phyloP scores from a whole-genome alignment of 2,888 invertebrate species.

The Drosophila nr. perissopoda region DNA sequence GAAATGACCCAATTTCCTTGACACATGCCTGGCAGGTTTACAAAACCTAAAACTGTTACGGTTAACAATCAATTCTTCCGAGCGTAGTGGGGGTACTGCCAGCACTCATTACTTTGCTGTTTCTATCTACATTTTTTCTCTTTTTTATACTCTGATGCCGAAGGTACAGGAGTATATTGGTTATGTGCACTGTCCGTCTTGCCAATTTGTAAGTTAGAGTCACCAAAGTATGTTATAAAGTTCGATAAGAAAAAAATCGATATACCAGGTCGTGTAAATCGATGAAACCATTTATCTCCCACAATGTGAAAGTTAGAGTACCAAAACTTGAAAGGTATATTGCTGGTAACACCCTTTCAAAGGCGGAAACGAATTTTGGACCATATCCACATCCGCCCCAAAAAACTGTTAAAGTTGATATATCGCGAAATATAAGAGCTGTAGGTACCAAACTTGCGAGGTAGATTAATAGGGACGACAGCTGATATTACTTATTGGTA shows the following conservation, averaged over 20 bases:
- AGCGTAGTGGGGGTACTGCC: constrained; percentile 38
- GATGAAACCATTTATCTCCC: background rate
- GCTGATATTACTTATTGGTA: background rate
- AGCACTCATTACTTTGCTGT: constrained; percentile 60
- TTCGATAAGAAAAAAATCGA: no score
- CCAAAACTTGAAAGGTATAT: background rate
- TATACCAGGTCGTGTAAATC: background rate
- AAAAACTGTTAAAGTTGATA: background rate
- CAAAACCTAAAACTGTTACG: constrained; percentile 76
- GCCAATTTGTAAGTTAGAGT: no score
- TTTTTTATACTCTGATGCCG: background rate
- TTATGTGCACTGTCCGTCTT: background rate
- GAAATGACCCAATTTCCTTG: constrained; percentile 79
- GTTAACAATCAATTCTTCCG: constrained; percentile 73
- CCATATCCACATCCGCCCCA: background rate
- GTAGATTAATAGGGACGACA: background rate
- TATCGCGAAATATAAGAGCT: background rate
- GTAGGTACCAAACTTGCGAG: background rate
- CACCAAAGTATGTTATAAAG: no score
- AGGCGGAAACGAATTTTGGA: background rate
- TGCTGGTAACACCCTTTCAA: background rate
- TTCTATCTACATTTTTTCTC: constrained; percentile 19
- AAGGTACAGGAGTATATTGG: background rate
- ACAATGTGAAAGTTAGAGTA: background rate
- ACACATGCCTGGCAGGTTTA: constrained; percentile 80